Base-by-base conservation (phyloP, 2,797 vertebrate genomes). In the Sebastes oblongus region DNA sequence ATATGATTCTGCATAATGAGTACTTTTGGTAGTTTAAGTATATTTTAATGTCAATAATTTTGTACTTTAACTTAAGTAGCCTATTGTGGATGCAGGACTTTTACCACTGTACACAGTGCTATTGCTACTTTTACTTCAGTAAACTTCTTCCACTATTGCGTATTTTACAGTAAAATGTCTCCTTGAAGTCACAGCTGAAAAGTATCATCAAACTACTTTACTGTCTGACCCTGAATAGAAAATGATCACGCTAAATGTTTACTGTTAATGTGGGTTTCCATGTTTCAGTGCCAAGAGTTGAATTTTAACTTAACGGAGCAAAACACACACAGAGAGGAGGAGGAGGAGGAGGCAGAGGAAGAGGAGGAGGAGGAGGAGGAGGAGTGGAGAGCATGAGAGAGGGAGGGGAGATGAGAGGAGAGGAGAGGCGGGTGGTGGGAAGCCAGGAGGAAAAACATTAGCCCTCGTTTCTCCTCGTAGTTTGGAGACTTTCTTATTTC, bases 361-460 rank as follows among this genome's bases (percentile, higher is more conserved):
- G 32, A 32, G 8, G 30, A 32, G 6, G 58, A 55, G 58, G 67
- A 24, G 24, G 24, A 56, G 67, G 4, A 29, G 2, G 12, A 25
- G 20, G n/a, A 61, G 29, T 82, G 64, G 77, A 64, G 70, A 50
- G 32, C 13, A 16, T 27, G 66, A 29, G 73, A 66, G 74, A 75
- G 83, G 81, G 72, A 81, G 85, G 80, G 50, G 27, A 42, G 62
- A 25, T 16, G 24, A 56, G 6, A 39, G 56, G 52, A 74, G 76
- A 1, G 42, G 54, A 32, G 72, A 65, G 74, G 72, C 36, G 72
- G 29, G 72, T 46, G 42, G 70, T 55, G 70, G 70, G 29, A 52
- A 20, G 60, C 61, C 68, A 52, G 80, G 54, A 84, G 80, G 78
- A 29, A 86, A 87, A 87, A 81, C 75, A 87, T 70, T 80, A 75